Conservation (phyloP, 2,888 invertebrate species). For the Hirtodrosophila trivittata region DNA sequence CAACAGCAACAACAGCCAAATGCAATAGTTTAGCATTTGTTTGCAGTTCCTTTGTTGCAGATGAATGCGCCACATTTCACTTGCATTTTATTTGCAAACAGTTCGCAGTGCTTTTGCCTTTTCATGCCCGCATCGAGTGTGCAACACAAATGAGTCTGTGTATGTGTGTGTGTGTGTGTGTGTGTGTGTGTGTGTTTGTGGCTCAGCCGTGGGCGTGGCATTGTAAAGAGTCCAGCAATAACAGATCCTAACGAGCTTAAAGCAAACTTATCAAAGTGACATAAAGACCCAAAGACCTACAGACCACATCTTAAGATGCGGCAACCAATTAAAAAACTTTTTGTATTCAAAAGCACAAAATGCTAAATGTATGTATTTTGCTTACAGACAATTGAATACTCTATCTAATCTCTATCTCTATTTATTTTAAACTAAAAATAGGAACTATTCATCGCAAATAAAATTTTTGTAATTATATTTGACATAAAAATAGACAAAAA, state of each 20-base stretch:
- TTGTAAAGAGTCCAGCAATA: conserved; percentile 3
- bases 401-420: too few species aligned
- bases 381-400: too few species aligned
- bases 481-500: too few species aligned
- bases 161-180: background rate
- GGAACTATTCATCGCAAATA: too few species aligned
- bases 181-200: background rate
- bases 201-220: conserved; percentile 6
- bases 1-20: conserved; percentile 31
- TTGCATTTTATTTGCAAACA: conserved; percentile 72
- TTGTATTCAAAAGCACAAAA: conserved; percentile 1
- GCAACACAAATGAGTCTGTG: background rate
- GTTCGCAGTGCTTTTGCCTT: conserved; percentile 41
- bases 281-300: conserved; percentile 12
- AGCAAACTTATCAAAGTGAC: conserved; percentile 32
- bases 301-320: conserved; percentile 5
- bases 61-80: conserved; percentile 75
- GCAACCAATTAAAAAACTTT: conserved; percentile 38
- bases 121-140: conserved; percentile 28
- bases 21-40: conserved; percentile 67
- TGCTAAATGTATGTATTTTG: background rate
- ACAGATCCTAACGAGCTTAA: conserved; percentile 10
- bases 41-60: conserved; percentile 68
- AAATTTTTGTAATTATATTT: too few species aligned
- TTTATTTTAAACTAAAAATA: too few species aligned